Percentiles rank a stretch among this genome's conserved stretches.
phyloP scores from a whole-genome alignment of 2,888 invertebrate genomes.

The Callyntrura sp. region DNA sequence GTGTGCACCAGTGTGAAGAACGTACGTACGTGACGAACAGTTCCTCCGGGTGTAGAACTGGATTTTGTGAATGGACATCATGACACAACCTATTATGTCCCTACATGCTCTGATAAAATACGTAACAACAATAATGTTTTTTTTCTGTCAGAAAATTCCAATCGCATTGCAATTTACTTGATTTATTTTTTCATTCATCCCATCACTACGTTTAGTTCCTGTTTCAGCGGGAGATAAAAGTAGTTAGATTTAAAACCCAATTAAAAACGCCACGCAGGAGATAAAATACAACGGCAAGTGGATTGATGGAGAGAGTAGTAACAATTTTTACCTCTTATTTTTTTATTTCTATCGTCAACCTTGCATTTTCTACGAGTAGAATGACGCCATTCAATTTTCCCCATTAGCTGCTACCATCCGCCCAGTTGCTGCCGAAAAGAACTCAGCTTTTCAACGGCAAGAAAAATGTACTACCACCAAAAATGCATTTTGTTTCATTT shows the following conservation, averaged over 20 bases:
- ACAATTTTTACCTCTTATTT: too few relatives aligned
- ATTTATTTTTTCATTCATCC: neutral
- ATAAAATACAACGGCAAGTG: neutral
- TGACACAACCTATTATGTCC: slow-evolving; percentile 7
- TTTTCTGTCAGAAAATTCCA: neutral
- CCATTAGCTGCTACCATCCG: neutral
- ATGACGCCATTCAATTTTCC: slow-evolving; percentile 5
- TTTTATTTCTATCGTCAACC: neutral
- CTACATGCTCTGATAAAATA: too few relatives aligned
- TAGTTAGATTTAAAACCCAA: neutral
- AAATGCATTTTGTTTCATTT: neutral
- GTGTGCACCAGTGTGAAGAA: too few relatives aligned
- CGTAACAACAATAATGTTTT: neutral
- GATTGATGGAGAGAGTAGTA: too few relatives aligned
- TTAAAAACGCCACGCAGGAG: neutral
- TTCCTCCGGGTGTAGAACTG: too few relatives aligned
- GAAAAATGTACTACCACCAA: neutral
- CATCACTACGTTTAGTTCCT: too few relatives aligned
- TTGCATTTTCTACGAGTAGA: neutral
- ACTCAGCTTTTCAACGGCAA: slow-evolving; percentile 21
- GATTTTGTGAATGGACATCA: slow-evolving; percentile 1
- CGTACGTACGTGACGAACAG: neutral
- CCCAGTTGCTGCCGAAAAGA: neutral
- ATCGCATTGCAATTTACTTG: neutral
- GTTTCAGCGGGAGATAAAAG: too few relatives aligned